Percentiles rank a stretch among this genome's conserved stretches.
phyloP scores from a whole-genome alignment of 2,797 vertebrate genomes.

The Acrossocheilus wenchowensis region DNA sequence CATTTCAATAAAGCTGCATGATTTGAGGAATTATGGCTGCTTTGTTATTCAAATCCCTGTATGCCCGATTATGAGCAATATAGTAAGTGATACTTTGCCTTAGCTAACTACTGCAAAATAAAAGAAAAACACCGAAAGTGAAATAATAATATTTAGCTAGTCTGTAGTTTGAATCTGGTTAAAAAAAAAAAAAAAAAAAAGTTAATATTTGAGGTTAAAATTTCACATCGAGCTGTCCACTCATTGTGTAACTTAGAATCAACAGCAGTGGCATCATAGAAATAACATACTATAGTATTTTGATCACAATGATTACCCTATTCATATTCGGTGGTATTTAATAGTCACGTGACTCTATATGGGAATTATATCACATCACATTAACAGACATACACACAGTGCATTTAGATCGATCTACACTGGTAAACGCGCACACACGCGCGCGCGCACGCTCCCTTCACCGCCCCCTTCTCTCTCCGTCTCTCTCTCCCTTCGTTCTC shows the following conservation, averaged over 20 bases:
- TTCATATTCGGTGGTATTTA: neutral
- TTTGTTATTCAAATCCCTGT: neutral
- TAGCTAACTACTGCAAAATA: no score
- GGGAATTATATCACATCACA: constrained; percentile 57
- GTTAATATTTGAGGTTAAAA: neutral
- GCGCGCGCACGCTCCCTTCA: constrained; percentile 27
- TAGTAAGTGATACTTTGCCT: neutral
- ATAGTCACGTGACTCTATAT: neutral
- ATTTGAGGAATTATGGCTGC: neutral
- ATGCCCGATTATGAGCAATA: neutral
- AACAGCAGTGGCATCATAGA: neutral
- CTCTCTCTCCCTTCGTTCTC: constrained; percentile 65
- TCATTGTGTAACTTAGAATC: neutral
- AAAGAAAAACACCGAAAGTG: neutral
- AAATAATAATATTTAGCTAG: neutral
- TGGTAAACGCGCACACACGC: constrained; percentile 63
- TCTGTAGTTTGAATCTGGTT: neutral
- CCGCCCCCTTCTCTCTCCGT: constrained; percentile 49
- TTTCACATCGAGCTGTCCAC: neutral
- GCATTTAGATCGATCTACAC: constrained; percentile 61
- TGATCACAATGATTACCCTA: neutral
- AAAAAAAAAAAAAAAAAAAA: neutral
- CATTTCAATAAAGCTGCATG: neutral
- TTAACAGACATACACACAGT: constrained; percentile 14
- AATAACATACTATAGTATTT: neutral